A percentile compares a stretch with the other conserved stretches of the same genome.
These are phyloP conservation scores for Camponotus floridanus DNA, from an alignment of 1,140 invertebrate species.

Conservation along the genomic window DNA sequence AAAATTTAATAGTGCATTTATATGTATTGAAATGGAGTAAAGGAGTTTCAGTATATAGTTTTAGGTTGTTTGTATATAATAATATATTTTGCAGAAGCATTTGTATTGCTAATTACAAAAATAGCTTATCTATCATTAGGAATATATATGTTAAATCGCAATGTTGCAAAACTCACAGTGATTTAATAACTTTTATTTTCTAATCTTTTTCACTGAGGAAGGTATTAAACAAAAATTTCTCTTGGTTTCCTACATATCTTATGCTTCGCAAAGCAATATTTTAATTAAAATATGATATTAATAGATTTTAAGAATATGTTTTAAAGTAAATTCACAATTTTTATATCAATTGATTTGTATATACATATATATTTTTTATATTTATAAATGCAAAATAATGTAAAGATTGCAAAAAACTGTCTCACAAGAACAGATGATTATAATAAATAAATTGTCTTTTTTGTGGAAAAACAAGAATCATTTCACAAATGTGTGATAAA, in stretches of 20 bases:
- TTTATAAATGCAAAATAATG: background rate
- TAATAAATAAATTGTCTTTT: background rate
- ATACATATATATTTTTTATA: constrained; percentile 31
- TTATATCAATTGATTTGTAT: constrained; percentile 4
- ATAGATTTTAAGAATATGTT: background rate
- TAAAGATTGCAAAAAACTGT: background rate
- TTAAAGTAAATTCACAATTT: background rate
- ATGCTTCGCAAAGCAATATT: background rate
- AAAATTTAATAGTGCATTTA: background rate
- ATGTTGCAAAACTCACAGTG: background rate
- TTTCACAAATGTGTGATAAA: constrained; percentile 6
- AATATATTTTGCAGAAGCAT: constrained; percentile 73
- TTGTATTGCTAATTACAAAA: constrained; percentile 75
- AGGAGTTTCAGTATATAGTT: constrained; percentile 8
- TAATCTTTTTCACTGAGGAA: background rate
- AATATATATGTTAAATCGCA: constrained; percentile 59
- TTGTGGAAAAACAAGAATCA: background rate
- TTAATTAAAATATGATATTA: background rate
- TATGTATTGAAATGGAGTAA: background rate
- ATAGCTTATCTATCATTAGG: constrained; percentile 73
- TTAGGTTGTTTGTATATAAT: background rate
- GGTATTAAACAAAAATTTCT: background rate
- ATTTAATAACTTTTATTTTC: background rate
- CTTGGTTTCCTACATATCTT: constrained; percentile 6
- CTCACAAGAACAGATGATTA: background rate